Percentiles rank a stretch among this genome's conserved stretches.
These are phyloP conservation scores for Plecturocebus donacophilus DNA, from an alignment of 2,113 vertebrate genomes.

Conservation along the genomic window DNA sequence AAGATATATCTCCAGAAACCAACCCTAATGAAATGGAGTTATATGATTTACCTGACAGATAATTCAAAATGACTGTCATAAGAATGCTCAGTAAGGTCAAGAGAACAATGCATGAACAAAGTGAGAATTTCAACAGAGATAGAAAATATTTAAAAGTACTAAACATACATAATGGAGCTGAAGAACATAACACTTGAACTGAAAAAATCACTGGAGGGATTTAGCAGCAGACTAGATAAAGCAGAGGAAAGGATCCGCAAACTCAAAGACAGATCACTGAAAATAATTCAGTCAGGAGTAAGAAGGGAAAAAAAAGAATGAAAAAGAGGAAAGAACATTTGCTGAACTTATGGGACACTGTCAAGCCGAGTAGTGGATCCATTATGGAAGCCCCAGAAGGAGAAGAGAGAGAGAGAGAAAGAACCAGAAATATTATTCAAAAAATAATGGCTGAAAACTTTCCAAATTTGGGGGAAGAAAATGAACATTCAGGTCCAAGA, in stretches of 20 bases:
- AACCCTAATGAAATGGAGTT: neutral
- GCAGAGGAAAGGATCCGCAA: neutral
- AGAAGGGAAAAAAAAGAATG: neutral
- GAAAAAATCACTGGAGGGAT: neutral
- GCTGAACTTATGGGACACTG: neutral
- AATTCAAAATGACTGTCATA: neutral
- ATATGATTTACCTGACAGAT: neutral
- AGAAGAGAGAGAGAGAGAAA: neutral
- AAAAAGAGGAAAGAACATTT: neutral
- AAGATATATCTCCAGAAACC: neutral
- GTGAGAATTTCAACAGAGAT: neutral
- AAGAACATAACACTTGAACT: neutral
- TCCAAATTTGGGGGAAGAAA: neutral
- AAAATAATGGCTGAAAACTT: neutral
- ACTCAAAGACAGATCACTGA: neutral
- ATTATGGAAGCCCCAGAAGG: neutral
- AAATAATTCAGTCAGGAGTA: neutral
- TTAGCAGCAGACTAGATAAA: neutral
- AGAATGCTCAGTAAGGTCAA: neutral
- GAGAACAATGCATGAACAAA: neutral
- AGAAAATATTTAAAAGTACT: neutral
- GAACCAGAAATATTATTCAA: neutral
- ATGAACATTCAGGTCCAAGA: neutral
- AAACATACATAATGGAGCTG: neutral
- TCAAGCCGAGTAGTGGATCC: neutral